Evolutionary conservation across 2,113 vertebrate genomes (phyloP), one percentile per base, ranked within the genome.

Genomic region (Illadopsis cleaveri): DNA sequence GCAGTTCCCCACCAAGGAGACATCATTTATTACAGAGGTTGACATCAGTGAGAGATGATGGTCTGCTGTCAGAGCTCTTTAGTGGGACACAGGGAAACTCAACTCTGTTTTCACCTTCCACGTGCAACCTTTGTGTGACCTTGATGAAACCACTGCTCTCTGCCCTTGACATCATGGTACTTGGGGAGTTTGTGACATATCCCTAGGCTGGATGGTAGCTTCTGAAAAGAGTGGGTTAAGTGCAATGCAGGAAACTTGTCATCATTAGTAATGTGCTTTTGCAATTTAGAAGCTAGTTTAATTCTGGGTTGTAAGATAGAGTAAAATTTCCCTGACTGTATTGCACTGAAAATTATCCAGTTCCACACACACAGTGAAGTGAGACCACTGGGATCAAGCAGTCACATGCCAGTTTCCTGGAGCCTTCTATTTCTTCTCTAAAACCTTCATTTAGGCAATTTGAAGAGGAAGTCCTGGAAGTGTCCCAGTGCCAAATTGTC

Each of bases 1-100:
- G 91, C 94, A 93, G 85, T 86, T 95, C 71, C 93, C 51, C 84
- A 88, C 84, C 42, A 91, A 93, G 68, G 82, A 91, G 75, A 50
- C 37, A 83, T 70, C 47, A 51, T 93, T 91, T 91, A 71, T 91
- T 88, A 81, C 44, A 83, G 88, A 81, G 66, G 50, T 53, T 91
- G 68, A 81, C 81, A 90, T 90, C 92, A 82, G 61, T 62, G 76
- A 92, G 31, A 91, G 58, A 73, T 0, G 3, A 82, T 48, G 60
- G 58, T 85, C 50, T 83, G 58, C 35, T 95, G 71, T 94, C 87
- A 66, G 64, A 79, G 45, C 19, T 62, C 73, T 62, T 85, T 48
- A 54, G 64, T 6, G 13, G 56, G 65, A n/a, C 44, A 48, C 23
- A 28, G 75, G 57, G 82, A 57, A 91, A 28, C 78, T 77, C 66